Base-by-base conservation (phyloP, 2,797 vertebrate species). In the Calcarius lapponicus region DNA sequence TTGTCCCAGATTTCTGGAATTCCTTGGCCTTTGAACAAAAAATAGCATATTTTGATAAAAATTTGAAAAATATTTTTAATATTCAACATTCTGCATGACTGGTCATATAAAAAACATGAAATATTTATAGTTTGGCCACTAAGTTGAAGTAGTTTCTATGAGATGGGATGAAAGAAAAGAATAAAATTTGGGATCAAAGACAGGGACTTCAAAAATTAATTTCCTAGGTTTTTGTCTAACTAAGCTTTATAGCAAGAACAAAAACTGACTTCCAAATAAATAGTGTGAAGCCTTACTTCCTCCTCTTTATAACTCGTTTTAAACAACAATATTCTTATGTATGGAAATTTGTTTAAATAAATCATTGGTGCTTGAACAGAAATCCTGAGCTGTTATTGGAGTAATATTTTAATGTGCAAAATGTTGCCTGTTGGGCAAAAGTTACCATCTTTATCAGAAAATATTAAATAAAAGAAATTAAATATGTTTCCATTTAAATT, bases 291-390 rank as follows among this genome's bases (percentile, higher is more conserved):
- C 3, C 11, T 64, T 86, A 28, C 20, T 17, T 48, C 24, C 7
- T 88, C 7, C 14, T 17, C 14, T 78, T 65, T 79, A 10, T 28
- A 65, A 34, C 1, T 58, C 26, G 22, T 80, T 93, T 84, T 84
- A 20, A 6, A 40, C 6, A 75, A 67, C 28, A 73, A 17, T 84
- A 57, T 50, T 43, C 11, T 16, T 54, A 51, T 43, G 5, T 22
- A 57, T 32, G 25, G 31, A 81, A 75, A 78, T 65, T 43, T 43
- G 16, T 91, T 88, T 78, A 42, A 92, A 90, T 80, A 88, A 57
- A 67, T 34, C 19, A 61, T 38, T 74, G 5, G 6, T 50, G 6
- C 31, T 71, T n/a, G n/a, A 83, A 74, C 5, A 65, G 53, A 94
- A 94, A 48, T 28, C 15, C 15, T 58, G 20, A 72, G 48, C 31